Evolutionary conservation across 2,888 invertebrate genomes (phyloP).

Genomic region (Osmoderma eremita): DNA sequence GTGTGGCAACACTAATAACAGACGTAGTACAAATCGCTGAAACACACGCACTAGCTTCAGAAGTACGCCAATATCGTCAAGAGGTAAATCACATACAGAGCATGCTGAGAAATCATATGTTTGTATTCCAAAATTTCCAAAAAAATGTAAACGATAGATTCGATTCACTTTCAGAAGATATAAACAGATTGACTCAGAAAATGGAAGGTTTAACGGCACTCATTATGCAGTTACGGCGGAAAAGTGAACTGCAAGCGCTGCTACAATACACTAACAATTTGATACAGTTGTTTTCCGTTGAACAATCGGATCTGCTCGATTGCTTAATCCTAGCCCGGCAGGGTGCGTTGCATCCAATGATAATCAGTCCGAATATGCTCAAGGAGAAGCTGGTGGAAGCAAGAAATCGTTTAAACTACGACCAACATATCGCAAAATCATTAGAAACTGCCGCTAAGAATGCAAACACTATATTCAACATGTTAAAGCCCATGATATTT

Average conservation of each 20-base stretch:
- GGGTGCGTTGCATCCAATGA: constrained; percentile 12
- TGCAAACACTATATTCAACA: constrained; percentile 2
- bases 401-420: not conserved
- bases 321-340: constrained; percentile 21
- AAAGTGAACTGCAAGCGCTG: not conserved
- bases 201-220: not conserved
- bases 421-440: not conserved
- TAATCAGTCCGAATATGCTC: constrained; percentile 16
- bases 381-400: constrained; percentile 7
- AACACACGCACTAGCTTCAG: not conserved
- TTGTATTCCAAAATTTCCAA: not conserved
- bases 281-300: constrained; percentile 1
- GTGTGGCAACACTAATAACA: too few relatives aligned
- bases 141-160: not conserved
- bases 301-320: constrained; percentile 18
- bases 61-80: constrained; percentile 8
- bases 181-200: not conserved
- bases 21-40: too few relatives aligned
- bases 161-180: not conserved
- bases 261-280: not conserved
- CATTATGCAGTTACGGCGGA: not conserved
- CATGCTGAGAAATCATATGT: constrained; percentile 4
- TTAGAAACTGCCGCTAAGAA: not conserved
- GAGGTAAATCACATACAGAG: not conserved
- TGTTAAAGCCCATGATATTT: constrained; percentile 16